Evolutionary conservation across 1,140 invertebrate species (phyloP).

Genomic region (Lucilia sericata): DNA sequence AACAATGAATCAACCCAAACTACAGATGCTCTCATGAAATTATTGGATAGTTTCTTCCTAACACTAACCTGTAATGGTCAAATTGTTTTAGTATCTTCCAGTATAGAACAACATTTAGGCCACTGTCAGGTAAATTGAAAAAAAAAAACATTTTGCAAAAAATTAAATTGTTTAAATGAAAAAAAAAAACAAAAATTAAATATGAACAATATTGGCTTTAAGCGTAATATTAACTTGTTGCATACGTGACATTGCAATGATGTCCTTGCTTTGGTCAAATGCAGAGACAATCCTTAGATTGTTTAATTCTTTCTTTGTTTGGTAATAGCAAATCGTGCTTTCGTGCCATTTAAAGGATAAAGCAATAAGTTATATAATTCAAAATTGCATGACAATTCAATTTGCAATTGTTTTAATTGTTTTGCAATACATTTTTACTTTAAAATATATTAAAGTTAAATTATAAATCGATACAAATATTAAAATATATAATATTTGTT

Average conservation of each 20-base stretch:
- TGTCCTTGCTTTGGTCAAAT: constrained; percentile 1
- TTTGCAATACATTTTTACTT: no score
- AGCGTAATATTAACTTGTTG: no score
- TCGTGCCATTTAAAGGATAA: constrained; percentile 30
- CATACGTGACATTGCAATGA: neutral
- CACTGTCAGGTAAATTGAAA: constrained; percentile 80
- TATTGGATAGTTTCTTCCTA: constrained; percentile 79
- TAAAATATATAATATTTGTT: no score
- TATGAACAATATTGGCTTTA: neutral
- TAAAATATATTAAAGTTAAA: no score
- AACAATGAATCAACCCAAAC: constrained; percentile 58
- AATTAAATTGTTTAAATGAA: neutral
- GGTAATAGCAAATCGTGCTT: constrained; percentile 27
- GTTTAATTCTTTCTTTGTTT: constrained; percentile 42
- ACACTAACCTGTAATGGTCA: constrained; percentile 85
- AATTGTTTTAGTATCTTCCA: constrained; percentile 88
- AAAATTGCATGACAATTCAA: neutral
- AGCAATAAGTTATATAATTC: neutral
- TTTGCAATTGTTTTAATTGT: constrained; percentile 11
- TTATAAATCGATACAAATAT: no score
- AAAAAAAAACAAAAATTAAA: neutral
- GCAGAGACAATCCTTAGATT: neutral
- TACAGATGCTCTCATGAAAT: constrained; percentile 68
- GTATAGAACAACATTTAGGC: constrained; percentile 84
- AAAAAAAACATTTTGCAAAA: neutral